phyloP scores from a whole-genome alignment of 2,113 vertebrate species.

The Rhinolophus sinicus region DNA sequence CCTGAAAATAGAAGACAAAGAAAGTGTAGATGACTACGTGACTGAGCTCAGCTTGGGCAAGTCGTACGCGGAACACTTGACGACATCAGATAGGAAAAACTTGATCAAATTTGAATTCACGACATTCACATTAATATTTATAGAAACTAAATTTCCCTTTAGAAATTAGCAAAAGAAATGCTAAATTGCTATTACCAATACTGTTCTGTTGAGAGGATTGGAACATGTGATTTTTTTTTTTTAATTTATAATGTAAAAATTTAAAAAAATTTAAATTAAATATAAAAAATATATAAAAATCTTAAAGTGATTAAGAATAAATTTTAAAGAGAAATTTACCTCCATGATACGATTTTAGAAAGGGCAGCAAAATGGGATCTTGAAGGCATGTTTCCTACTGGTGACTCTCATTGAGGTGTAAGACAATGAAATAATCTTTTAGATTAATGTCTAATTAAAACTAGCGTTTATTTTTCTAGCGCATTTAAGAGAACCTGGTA shows the following conservation, averaged over 20 bases:
- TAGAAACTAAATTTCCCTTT: background rate
- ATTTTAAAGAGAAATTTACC: background rate
- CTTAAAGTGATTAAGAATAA: background rate
- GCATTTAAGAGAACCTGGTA: constrained; percentile 71
- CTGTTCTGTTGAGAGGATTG: background rate
- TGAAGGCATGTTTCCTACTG: constrained; percentile 63
- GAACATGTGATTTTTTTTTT: background rate
- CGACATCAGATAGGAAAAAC: background rate
- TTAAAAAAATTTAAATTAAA: too few species aligned
- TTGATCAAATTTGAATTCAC: background rate
- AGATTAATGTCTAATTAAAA: constrained; percentile 81
- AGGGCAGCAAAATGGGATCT: constrained; percentile 64
- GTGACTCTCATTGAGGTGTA: constrained; percentile 64
- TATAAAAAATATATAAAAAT: too few species aligned
- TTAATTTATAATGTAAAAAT: too few species aligned
- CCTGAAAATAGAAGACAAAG: background rate
- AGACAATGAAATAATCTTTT: constrained; percentile 77
- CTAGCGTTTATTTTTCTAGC: constrained; percentile 79
- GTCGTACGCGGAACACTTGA: background rate
- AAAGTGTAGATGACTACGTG: background rate
- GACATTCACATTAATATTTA: background rate
- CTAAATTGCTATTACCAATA: background rate
- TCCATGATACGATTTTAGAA: constrained; percentile 66
- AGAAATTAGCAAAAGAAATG: background rate
- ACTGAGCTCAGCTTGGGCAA: background rate